Evolutionary conservation across 2,888 invertebrate genomes (phyloP), one percentile per base, ranked within the genome.

Genomic region (Belgica antarctica): DNA sequence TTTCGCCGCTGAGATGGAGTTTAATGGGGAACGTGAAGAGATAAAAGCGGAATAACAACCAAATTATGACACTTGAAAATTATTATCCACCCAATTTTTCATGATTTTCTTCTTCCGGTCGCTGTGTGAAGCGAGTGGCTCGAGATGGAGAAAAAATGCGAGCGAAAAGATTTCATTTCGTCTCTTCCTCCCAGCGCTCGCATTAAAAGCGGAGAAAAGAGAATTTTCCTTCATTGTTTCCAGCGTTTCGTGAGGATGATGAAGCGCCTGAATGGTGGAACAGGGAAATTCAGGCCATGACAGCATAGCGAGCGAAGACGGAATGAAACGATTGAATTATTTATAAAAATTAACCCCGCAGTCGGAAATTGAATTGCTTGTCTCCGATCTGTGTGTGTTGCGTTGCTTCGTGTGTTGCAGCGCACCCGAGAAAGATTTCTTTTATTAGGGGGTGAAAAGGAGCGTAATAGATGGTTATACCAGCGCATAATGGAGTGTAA

Each of bases 1-100:
- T 75, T 72, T 72, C 75, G 25, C 69, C 74, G 15, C 19, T 69
- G 0, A 24, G 62, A 5, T 61, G 74, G 7, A 71, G 71, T 1
- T 74, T 70, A 75, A 75, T 17, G 76, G 75, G 71, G 75, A 76
- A 41, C 75, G 74, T 34, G 75, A 75, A 52, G 75, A 76, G 7
- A 72, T 74, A 31, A 31, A 24, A 24, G 22, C 31, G 28, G 72
- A 41, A 41, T 41, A 41, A 41, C 41, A 41, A 31, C 62, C 34
- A 63, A 34, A 63, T 63, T 63, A 63, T 63, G 63, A 63, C 63
- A 63, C 63, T 63, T 63, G 41, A 63, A 63, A 63, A 63, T 63
- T 63, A 36, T 63, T 63, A 31, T 62, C 28, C 28, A 25, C 34
- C 31, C 59, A 61, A 31, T 41, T 28, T 62, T 28, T n/a, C 59